These are phyloP conservation scores for Anthrax anthrax DNA, from an alignment of 2,888 invertebrate genomes.

Conservation along the genomic window DNA sequence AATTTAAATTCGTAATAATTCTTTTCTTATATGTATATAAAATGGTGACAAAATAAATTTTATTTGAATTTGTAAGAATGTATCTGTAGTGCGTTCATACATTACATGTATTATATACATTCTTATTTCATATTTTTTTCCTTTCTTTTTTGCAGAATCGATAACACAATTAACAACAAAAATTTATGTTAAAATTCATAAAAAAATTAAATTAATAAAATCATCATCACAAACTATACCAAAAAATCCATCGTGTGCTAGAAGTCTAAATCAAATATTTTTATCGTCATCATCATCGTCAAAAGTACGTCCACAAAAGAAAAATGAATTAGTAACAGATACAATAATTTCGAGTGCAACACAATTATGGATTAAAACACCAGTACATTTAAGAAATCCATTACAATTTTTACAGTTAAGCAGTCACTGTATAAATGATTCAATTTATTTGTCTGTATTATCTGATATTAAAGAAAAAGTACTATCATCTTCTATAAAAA, in stretches of 20 bases:
- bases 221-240: neutral
- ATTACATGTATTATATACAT: no score
- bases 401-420: conserved; percentile 18
- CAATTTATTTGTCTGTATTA: conserved; percentile 14
- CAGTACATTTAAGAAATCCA: conserved; percentile 19
- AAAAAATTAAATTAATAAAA: conserved; percentile 9
- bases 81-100: no score
- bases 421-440: conserved; percentile 19
- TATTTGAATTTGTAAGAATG: no score
- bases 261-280: neutral
- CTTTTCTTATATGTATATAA: no score
- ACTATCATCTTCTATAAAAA: conserved; percentile 4
- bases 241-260: neutral
- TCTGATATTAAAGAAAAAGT: conserved; percentile 11
- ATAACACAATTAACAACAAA: conserved; percentile 17
- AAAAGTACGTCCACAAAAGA: conserved; percentile 9
- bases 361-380: conserved; percentile 19
- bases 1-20: no score
- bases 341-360: conserved; percentile 19
- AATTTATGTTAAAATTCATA: conserved; percentile 14
- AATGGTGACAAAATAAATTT: no score
- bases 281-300: neutral
- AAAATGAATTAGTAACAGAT: conserved; percentile 15
- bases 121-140: no score
- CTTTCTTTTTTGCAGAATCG: conserved; percentile 15